phyloP scores from a whole-genome alignment of 2,888 invertebrate genomes.

The Leucophenga maculata region DNA sequence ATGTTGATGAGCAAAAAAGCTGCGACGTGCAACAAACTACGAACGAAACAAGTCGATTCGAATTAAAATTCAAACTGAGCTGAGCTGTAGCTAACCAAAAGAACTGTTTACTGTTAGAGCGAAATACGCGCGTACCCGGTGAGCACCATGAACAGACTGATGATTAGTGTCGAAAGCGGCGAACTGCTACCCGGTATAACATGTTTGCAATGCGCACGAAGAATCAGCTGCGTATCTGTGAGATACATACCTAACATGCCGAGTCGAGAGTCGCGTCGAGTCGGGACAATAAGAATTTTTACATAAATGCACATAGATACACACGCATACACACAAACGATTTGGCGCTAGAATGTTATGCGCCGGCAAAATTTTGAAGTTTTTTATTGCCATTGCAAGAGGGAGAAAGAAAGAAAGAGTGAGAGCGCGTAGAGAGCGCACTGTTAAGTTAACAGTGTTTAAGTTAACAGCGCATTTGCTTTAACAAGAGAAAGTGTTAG shows the following conservation, averaged over 20 bases:
- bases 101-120: neutral
- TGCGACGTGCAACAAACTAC: too few relatives aligned
- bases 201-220: constrained; percentile 2
- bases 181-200: constrained; percentile 20
- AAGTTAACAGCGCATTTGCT: constrained; percentile 6
- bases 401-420: neutral
- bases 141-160: constrained; percentile 57
- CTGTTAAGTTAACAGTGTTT: constrained; percentile 19
- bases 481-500: constrained; percentile 21
- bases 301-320: too few relatives aligned
- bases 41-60: neutral
- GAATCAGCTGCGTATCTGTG: constrained; percentile 41
- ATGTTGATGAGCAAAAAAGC: too few relatives aligned
- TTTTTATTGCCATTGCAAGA: neutral
- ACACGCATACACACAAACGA: neutral
- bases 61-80: neutral
- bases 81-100: neutral
- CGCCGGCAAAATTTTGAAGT: neutral
- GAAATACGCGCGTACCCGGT: constrained; percentile 46
- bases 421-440: constrained; percentile 18
- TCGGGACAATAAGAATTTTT: too few relatives aligned
- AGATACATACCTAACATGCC: neutral
- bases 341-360: neutral
- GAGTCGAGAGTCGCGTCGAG: too few relatives aligned
- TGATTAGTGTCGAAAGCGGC: constrained; percentile 41